Percentiles rank a stretch among this genome's conserved stretches.
These are phyloP conservation scores for Drosophila fuyamai DNA, from an alignment of 1,140 invertebrate species.

Conservation along the genomic window DNA sequence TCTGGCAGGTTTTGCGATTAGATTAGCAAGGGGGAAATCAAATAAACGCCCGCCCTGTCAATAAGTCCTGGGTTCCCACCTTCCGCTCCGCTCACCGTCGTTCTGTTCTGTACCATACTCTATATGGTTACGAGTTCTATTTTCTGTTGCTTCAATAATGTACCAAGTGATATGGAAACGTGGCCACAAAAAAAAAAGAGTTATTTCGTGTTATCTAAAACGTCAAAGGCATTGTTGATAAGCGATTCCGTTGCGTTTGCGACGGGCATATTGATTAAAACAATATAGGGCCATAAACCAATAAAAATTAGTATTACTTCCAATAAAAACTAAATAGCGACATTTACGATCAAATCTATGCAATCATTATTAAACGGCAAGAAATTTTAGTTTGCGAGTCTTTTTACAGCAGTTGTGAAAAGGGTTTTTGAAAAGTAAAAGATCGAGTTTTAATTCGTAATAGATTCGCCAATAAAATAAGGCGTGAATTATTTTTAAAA, in stretches of 20 bases:
- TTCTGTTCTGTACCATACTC: background rate
- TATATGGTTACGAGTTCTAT: conserved; percentile 39
- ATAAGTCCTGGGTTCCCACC: conserved; percentile 44
- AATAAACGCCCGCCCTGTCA: conserved; percentile 58
- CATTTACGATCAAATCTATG: conserved; percentile 84
- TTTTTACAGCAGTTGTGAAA: conserved; percentile 1
- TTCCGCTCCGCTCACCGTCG: background rate
- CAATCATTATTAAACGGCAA: conserved; percentile 72
- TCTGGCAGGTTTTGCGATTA: conserved; percentile 76
- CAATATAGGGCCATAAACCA: conserved; percentile 80
- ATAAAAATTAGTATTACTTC: conserved; percentile 84
- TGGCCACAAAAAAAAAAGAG: conserved; percentile 30
- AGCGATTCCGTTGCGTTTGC: conserved; percentile 50
- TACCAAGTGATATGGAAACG: conserved; percentile 50
- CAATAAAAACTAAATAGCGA: conserved; percentile 84
- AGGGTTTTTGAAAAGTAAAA: background rate
- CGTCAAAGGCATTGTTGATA: conserved; percentile 60
- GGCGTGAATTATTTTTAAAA: too few relatives aligned
- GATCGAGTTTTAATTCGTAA: background rate
- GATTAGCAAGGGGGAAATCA: conserved; percentile 65
- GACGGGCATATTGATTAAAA: conserved; percentile 76
- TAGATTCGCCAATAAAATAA: too few relatives aligned
- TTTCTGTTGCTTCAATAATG: conserved; percentile 58
- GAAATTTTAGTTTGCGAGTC: conserved; percentile 3
- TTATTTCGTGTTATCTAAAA: conserved; percentile 52